Conservation (phyloP, 2,113 vertebrate genomes). For the Caranx ignobilis region DNA sequence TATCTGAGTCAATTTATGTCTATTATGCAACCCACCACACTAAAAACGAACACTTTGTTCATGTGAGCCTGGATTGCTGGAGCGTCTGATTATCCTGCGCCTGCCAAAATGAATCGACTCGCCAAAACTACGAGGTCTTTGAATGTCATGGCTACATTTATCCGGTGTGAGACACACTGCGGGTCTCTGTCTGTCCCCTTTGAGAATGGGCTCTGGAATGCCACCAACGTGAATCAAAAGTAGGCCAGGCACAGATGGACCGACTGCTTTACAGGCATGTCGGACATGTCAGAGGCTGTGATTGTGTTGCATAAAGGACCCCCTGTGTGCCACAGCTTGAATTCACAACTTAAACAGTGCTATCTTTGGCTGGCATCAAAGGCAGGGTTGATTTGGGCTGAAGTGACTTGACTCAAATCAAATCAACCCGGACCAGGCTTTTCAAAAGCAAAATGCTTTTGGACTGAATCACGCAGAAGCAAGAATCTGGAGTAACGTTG, state of each 20-base stretch:
- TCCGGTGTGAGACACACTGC: constrained; percentile 58
- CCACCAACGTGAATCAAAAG: constrained; percentile 69
- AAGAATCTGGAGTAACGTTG: neutral
- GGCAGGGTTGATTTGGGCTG: constrained; percentile 19
- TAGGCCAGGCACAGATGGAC: constrained; percentile 77
- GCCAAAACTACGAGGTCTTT: constrained; percentile 65
- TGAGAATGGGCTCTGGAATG: constrained; percentile 78
- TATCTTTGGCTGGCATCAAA: constrained; percentile 52
- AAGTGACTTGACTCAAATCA: constrained; percentile 22
- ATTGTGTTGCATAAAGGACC: constrained; percentile 64
- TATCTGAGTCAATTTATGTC: constrained; percentile 22
- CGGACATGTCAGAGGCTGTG: constrained; percentile 63
- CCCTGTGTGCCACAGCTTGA: constrained; percentile 47
- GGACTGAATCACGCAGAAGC: neutral
- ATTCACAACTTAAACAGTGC: constrained; percentile 40
- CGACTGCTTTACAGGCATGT: constrained; percentile 51
- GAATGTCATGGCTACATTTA: constrained; percentile 80
- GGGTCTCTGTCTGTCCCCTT: constrained; percentile 73
- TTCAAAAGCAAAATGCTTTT: neutral
- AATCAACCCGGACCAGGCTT: neutral
- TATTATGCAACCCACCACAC: constrained; percentile 31
- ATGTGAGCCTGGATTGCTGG: constrained; percentile 31
- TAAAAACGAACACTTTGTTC: constrained; percentile 47
- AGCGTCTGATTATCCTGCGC: constrained; percentile 47
- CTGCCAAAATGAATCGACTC: constrained; percentile 65